Evolutionary conservation across 1,140 invertebrate genomes (phyloP), one percentile per base, ranked within the genome.

Genomic region (Bombus confusus): DNA sequence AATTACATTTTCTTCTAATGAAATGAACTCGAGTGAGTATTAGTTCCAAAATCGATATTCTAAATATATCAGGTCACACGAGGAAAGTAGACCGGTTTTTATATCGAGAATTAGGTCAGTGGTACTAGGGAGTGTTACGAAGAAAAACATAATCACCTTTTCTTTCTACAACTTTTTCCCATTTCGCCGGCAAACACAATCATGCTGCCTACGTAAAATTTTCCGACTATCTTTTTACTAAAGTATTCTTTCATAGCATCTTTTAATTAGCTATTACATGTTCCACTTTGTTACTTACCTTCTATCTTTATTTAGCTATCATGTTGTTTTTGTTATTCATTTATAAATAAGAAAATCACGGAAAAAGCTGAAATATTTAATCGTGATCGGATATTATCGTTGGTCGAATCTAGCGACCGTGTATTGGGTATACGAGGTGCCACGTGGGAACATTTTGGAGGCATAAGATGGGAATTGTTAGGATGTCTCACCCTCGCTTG

Each of bases 401-500:
- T 52, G 47, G 18, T 22, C 6, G 82, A 95, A 77, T 94, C 82
- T 93, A 97, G 97, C 84, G 95, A 96, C 87, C 96, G 96, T 83
- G 97, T 97, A 12, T 92, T 97, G 76, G 96, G 96, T 69, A 92
- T 96, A 91, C 95, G 95, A 80, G 95, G 96, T 73, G 93, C 96
- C 9, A 96, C 95, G 62, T 96, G 96, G 96, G 95, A 96, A 80
- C 95, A 97, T 87, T 96, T 96, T 90, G 98, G 97, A 3, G 94
- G 93, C 2, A 95, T 98, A 41, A 96, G 97, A 89, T 97, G 97
- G 96, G 97, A 97, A 92, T 93, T 98, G 22, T 96, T 98, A 22
- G 95, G 97, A 5, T 97, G 97, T 86, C 95, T 98, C 10, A 95
- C 97, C 28, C 94, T 97, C 2, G 96, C 96, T 2, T 98, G 97